Percentiles rank a stretch among this genome's conserved stretches.
phyloP scores from a whole-genome alignment of 2,888 invertebrate species.

The Malthinus flaveolus region DNA sequence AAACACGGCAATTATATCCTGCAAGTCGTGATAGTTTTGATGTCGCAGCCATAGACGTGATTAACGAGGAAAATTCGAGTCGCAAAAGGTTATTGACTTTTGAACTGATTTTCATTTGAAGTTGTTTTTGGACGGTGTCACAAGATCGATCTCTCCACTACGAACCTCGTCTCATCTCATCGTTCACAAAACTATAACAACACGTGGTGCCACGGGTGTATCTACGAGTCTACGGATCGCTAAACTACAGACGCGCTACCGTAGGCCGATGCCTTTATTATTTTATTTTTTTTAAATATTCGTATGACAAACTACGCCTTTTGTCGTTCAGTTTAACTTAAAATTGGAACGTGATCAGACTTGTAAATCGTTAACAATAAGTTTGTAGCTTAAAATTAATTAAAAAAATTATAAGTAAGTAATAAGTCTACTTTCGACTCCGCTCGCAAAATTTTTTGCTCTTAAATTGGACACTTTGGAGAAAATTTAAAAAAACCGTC shows the following conservation, averaged over 20 bases:
- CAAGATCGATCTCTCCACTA: conserved; percentile 30
- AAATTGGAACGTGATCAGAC: conserved; percentile 37
- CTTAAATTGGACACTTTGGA: conserved; percentile 15
- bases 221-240: conserved; percentile 29
- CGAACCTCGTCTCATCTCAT: conserved; percentile 20
- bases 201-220: conserved; percentile 18
- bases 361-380: conserved; percentile 25
- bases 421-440: conserved; percentile 4
- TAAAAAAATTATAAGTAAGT: conserved; percentile 3
- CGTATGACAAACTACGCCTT: conserved; percentile 27
- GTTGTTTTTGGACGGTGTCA: conserved; percentile 33
- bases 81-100: conserved; percentile 38
- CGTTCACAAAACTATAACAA: conserved; percentile 20
- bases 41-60: conserved; percentile 22
- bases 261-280: conserved; percentile 34
- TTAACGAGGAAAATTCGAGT: conserved; percentile 25
- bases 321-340: conserved; percentile 35
- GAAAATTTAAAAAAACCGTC: conserved; percentile 45
- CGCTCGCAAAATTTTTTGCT: conserved; percentile 4
- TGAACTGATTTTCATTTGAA: conserved; percentile 34
- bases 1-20: conserved; percentile 21
- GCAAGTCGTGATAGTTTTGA: conserved; percentile 23
- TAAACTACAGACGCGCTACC: conserved; percentile 29
- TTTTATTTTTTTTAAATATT: conserved; percentile 20
- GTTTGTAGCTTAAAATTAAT: conserved; percentile 3